Evolutionary conservation across 2,888 invertebrate species (phyloP), one percentile per base, ranked within the genome.

Genomic region (Rotaria sp.): DNA sequence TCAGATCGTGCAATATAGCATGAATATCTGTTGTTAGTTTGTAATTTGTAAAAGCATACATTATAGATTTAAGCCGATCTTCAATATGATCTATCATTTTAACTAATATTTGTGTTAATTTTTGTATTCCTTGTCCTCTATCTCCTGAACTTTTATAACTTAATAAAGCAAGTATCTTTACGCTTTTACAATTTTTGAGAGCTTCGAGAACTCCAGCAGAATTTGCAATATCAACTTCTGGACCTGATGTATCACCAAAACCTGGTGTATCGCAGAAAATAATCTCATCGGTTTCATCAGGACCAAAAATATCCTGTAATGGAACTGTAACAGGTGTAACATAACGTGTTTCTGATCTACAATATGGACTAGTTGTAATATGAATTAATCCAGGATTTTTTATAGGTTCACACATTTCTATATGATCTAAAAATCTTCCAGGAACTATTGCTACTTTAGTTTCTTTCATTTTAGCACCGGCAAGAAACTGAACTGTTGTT

Each of bases 141-240:
- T 75, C 75, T 38, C 75, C 75, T 75, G 45, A 75, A 41, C 75
- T 75, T 75, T 7, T 41, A 45, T 75, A 75, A 38, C 75, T 75
- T 8, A 45, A 41, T 5, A 75, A 18, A 75, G 75, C 75, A 2
- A 75, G 15, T 5, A 75, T 75, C 13, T 41, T 75, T 1, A 75
- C 75, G 45, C 41, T 41, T 45, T 75, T 75, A 30, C 38, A 38
- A 41, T 5, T 3, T 24, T 75, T 75, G 18, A 75, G 21, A 38
- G 26, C 75, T 41, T 24, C 26, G 26, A 75, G 24, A 8, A 41
- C 26, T 41, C 75, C 75, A 1, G 26, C 3, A n/a, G 24, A 4
- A 75, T 75, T 75, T 1, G 75, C 41, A 75, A 75, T 75, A 75
- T 75, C 75, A 21, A 75, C 11, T 26, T 75, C 75, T 26, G 24